Evolutionary conservation across 1,140 invertebrate genomes (phyloP).

Genomic region (Drosophila sucinea): DNA sequence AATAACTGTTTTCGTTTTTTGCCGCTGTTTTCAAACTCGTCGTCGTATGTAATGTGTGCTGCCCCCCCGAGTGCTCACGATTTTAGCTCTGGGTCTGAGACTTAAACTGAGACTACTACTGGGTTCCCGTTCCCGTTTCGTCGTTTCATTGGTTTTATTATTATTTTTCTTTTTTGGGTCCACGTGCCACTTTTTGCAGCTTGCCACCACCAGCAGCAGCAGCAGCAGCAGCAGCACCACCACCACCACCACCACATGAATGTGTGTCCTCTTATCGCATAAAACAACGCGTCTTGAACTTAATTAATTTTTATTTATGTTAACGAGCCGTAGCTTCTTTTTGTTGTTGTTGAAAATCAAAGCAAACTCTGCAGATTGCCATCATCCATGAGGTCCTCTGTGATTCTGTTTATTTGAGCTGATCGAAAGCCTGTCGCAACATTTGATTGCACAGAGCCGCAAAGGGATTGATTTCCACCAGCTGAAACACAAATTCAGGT

Average conservation of each 20-base stretch:
- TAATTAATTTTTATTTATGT: conserved; percentile 80
- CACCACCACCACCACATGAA: conserved; percentile 22
- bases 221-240: no score
- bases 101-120: conserved; percentile 6
- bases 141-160: neutral
- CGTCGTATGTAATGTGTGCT: conserved; percentile 29
- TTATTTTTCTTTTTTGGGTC: conserved; percentile 29
- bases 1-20: conserved; percentile 80
- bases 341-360: conserved; percentile 50
- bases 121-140: conserved; percentile 33
- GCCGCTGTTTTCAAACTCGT: conserved; percentile 45
- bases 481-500: conserved; percentile 77
- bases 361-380: conserved; percentile 36
- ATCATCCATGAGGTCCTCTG: no score
- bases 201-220: conserved; percentile 40
- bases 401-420: conserved; percentile 51
- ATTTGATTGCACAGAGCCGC: conserved; percentile 96
- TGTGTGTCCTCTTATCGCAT: conserved; percentile 53
- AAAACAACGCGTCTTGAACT: conserved; percentile 64
- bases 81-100: conserved; percentile 23
- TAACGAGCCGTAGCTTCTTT: conserved; percentile 53
- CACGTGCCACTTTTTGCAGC: conserved; percentile 77
- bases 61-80: conserved; percentile 63
- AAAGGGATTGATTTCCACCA: conserved; percentile 92
- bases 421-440: conserved; percentile 87